These are phyloP conservation scores for Sericinus montela DNA, from an alignment of 2,888 invertebrate genomes.

Conservation along the genomic window DNA sequence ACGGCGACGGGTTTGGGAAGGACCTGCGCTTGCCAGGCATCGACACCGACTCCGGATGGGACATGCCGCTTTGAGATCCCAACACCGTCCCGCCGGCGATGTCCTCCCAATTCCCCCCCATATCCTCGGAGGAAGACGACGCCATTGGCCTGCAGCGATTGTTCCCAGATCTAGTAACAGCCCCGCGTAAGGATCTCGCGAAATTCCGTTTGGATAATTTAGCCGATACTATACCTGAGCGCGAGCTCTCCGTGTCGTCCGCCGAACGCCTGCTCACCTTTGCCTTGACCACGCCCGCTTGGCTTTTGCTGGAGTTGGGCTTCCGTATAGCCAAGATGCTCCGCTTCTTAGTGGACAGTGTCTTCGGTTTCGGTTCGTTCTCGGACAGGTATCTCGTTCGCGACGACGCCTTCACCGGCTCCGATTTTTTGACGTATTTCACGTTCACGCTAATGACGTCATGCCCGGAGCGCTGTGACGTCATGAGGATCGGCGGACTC, in stretches of 20 bases:
- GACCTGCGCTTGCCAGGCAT: conserved; percentile 46
- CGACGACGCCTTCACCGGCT: conserved; percentile 50
- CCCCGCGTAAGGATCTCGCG: conserved; percentile 39
- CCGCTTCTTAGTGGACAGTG: conserved; percentile 54
- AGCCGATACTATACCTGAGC: conserved; percentile 38
- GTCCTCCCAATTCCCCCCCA: conserved; percentile 49
- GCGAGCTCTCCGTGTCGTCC: conserved; percentile 54
- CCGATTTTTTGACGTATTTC: conserved; percentile 53
- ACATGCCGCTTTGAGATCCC: conserved; percentile 21
- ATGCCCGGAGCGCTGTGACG: conserved; percentile 52
- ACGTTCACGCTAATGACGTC: conserved; percentile 49
- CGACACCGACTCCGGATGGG: conserved; percentile 24
- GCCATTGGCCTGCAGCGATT: conserved; percentile 44
- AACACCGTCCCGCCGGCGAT: conserved; percentile 45
- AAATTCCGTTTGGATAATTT: conserved; percentile 57
- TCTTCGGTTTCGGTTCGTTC: conserved; percentile 61
- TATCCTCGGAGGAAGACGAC: conserved; percentile 53
- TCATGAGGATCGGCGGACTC: conserved; percentile 36
- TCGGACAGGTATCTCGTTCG: conserved; percentile 53
- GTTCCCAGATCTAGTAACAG: conserved; percentile 21
- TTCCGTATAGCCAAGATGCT: conserved; percentile 65
- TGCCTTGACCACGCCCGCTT: conserved; percentile 46
- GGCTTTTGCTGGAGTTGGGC: conserved; percentile 60
- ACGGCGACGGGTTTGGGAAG: conserved; percentile 47
- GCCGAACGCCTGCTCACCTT: conserved; percentile 50